A percentile compares a stretch with the other conserved stretches of the same genome.
Conservation (phyloP, 2,888 invertebrate species). For the Ichneumon xanthorius region DNA sequence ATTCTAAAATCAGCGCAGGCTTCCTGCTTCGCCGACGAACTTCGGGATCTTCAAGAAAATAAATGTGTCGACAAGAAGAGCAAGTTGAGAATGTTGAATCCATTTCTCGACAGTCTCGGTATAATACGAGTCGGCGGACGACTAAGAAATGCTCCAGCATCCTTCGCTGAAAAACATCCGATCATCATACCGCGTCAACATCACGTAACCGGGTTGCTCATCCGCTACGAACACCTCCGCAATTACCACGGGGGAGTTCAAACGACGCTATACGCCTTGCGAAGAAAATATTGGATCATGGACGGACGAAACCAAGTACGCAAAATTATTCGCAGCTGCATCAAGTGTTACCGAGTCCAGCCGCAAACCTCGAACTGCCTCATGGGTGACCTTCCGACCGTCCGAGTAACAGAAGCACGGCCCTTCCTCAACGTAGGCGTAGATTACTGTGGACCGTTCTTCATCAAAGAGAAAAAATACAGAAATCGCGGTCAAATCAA, state of each 20-base stretch:
- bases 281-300: slow-evolving; percentile 35
- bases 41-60: too few relatives aligned
- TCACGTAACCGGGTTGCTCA: slow-evolving; percentile 55
- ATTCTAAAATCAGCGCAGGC: neutral
- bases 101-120: slow-evolving; percentile 8
- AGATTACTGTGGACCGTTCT: slow-evolving; percentile 50
- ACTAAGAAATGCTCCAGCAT: slow-evolving; percentile 27
- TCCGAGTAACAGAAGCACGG: slow-evolving; percentile 70
- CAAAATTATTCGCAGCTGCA: neutral
- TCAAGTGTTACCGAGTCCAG: slow-evolving; percentile 42
- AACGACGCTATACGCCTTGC: slow-evolving; percentile 4
- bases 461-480: neutral
- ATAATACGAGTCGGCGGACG: slow-evolving; percentile 24
- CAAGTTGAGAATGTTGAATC: neutral
- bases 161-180: slow-evolving; percentile 39
- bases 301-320: slow-evolving; percentile 35
- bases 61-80: neutral
- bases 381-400: slow-evolving; percentile 78
- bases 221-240: slow-evolving; percentile 48
- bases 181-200: slow-evolving; percentile 53
- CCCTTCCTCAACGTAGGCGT: slow-evolving; percentile 70
- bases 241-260: slow-evolving; percentile 24
- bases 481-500: too few relatives aligned
- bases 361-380: slow-evolving; percentile 65
- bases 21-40: too few relatives aligned